Conservation (phyloP, 2,888 invertebrate genomes). For the Julus scanicus region DNA sequence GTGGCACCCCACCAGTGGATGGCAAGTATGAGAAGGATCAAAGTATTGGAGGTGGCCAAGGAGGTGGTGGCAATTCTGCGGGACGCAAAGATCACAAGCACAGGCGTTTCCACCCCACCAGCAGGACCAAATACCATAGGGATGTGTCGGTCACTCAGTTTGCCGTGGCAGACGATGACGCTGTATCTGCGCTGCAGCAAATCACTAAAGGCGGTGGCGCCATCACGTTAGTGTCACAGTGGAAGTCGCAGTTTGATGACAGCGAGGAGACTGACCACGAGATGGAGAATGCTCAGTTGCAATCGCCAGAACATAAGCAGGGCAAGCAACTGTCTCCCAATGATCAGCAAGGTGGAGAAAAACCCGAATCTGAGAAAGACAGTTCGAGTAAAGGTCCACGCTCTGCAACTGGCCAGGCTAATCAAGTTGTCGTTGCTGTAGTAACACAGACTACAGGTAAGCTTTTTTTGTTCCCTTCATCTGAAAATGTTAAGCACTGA, state of each 20-base stretch:
- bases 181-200: slow-evolving; percentile 88
- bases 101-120: slow-evolving; percentile 60
- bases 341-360: slow-evolving; percentile 47
- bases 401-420: background rate
- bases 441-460: background rate
- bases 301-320: slow-evolving; percentile 71
- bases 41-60: slow-evolving; percentile 51
- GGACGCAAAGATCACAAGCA: slow-evolving; percentile 60
- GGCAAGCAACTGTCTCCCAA: slow-evolving; percentile 50
- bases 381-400: slow-evolving; percentile 50
- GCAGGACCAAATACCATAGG: slow-evolving; percentile 63
- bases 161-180: slow-evolving; percentile 92
- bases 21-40: slow-evolving; percentile 57
- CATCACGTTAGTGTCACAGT: slow-evolving; percentile 89
- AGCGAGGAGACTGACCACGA: slow-evolving; percentile 94
- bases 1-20: slow-evolving; percentile 59
- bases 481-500: too few relatives aligned
- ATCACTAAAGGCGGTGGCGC: slow-evolving; percentile 83
- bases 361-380: slow-evolving; percentile 55
- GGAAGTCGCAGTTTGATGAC: slow-evolving; percentile 97
- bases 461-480: background rate
- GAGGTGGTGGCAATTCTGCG: slow-evolving; percentile 1
- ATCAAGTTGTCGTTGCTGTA: slow-evolving; percentile 1
- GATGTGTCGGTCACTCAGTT: slow-evolving; percentile 90
- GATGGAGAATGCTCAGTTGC: slow-evolving; percentile 84